Conservation (phyloP, 1,140 invertebrate species). For the Agraylea sexmaculata region DNA sequence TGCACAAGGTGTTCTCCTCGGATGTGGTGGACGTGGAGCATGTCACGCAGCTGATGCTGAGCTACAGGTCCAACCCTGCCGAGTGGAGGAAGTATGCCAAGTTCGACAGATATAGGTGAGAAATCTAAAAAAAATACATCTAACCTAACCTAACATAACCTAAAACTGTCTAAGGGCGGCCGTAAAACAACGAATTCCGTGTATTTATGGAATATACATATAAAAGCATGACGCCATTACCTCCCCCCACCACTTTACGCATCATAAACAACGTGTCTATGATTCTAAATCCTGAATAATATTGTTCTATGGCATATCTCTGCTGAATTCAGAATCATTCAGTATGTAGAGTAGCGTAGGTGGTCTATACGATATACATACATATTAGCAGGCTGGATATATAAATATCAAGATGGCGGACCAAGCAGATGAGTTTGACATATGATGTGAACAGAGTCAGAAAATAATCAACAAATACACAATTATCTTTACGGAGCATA, state of each 20-base stretch:
- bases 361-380: too few relatives aligned
- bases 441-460: too few relatives aligned
- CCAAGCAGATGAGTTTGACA: too few relatives aligned
- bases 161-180: not conserved
- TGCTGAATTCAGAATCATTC: not conserved
- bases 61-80: slow-evolving; percentile 75
- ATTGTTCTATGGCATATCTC: not conserved
- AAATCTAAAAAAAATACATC: slow-evolving; percentile 11
- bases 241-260: too few relatives aligned
- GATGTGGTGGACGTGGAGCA: slow-evolving; percentile 80
- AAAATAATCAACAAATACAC: too few relatives aligned
- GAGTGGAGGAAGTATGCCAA: slow-evolving; percentile 95
- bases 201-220: too few relatives aligned
- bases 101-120: slow-evolving; percentile 84
- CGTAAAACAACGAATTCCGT: not conserved
- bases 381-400: too few relatives aligned
- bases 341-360: too few relatives aligned
- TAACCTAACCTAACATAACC: not conserved
- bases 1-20: slow-evolving; percentile 62
- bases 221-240: too few relatives aligned
- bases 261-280: too few relatives aligned
- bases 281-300: not conserved
- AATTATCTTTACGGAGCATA: too few relatives aligned
- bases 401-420: too few relatives aligned
- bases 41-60: slow-evolving; percentile 69